Evolutionary conservation across 2,888 invertebrate species (phyloP), one percentile per base, ranked within the genome.

Genomic region (Acholoe squamosa): DNA sequence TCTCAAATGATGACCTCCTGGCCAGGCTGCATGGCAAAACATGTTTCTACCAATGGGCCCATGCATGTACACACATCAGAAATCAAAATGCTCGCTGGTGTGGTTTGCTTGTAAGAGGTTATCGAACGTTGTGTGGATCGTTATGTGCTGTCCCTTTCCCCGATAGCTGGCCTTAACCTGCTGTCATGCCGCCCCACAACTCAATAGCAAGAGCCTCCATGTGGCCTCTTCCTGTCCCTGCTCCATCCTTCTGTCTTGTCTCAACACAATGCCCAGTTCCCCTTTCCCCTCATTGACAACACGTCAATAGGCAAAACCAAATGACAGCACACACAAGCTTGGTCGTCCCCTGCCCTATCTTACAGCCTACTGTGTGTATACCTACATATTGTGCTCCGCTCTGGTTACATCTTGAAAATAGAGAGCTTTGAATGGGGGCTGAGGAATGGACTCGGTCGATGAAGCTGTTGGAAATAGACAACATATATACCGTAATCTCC

Each of bases 61-160:
- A 25, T 25, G 31, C 71, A 22, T 1, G 19, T 14, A 80, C 80
- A 80, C 80, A 80, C 80, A 86, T 86, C 86, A 86, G 86, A 86
- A 86, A 86, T 86, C 86, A 86, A 86, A 86, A 28, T 56, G 16
- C 16, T 12, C 31, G 25, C 54, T 3, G 56, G 52, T 54, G 16
- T 86, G 86, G 52, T 86, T 86, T 86, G 31, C 86, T 56, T 54
- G 52, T 56, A 56, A 31, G 86, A 28, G 86, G 54, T 54, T 86
- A 56, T 56, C 28, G 56, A 52, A 54, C 14, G 19, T 52, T 14
- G 52, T 12, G 25, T 16, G 54, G 28, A 86, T 54, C 86, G 86
- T 86, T 86, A 86, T 7, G 12, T n/a, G 56, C 86, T 52, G 54
- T 31, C 54, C 33, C 25, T 43, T 54, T 86, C 86, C 54, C 86